Conservation (phyloP, 2,797 vertebrate genomes). For the Malacoraja senta region DNA sequence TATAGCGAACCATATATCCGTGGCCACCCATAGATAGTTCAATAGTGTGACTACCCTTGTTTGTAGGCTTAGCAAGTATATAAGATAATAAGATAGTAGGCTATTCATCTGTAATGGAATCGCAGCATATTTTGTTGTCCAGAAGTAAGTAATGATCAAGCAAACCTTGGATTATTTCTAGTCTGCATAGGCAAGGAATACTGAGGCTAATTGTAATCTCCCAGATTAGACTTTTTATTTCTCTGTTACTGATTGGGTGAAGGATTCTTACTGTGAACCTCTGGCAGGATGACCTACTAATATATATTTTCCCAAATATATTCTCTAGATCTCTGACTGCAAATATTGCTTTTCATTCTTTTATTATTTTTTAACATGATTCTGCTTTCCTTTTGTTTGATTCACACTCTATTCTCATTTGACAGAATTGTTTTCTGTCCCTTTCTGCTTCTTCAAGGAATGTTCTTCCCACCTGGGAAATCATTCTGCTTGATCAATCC, state of each 20-base stretch:
- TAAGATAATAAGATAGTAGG: no score
- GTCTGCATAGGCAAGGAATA: neutral
- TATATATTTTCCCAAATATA: neutral
- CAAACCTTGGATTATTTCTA: neutral
- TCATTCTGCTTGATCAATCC: neutral
- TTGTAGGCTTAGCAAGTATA: neutral
- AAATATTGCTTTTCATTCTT: neutral
- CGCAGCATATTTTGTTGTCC: neutral
- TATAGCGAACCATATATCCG: neutral
- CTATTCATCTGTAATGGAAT: neutral
- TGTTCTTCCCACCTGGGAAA: neutral
- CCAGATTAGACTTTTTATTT: neutral
- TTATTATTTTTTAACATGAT: neutral
- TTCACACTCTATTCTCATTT: neutral
- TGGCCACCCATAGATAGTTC: neutral
- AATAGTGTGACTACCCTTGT: neutral
- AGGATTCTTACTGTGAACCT: neutral
- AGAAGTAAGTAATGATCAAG: neutral
- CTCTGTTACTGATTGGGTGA: neutral
- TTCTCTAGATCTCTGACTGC: neutral
- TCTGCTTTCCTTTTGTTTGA: neutral
- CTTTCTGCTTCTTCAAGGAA: neutral
- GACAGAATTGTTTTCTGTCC: neutral
- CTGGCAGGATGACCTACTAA: no score
- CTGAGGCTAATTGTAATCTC: neutral